A percentile compares a stretch with the other conserved stretches of the same genome.
Conservation (phyloP, 1,140 invertebrate genomes). For the Drosophila mojavensis region DNA sequence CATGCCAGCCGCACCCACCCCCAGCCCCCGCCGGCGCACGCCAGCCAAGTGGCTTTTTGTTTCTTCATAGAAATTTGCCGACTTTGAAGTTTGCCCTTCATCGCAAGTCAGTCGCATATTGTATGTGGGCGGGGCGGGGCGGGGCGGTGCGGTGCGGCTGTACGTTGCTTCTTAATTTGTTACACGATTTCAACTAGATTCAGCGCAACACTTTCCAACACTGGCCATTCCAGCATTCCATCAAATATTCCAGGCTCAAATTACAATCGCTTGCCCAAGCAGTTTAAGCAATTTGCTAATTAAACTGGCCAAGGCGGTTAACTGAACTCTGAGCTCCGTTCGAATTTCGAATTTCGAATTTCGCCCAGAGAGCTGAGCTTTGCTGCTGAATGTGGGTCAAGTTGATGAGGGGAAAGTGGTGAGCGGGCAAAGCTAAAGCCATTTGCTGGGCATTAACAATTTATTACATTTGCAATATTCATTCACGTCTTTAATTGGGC, state of each 20-base stretch:
- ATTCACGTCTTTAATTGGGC: no score
- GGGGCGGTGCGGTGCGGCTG: no score
- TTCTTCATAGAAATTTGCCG: constrained; percentile 31
- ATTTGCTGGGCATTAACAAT: no score
- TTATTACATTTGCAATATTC: no score
- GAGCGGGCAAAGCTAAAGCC: no score
- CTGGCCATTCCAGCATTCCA: not conserved
- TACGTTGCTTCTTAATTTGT: constrained; percentile 4
- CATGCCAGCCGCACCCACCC: not conserved
- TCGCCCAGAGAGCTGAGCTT: no score
- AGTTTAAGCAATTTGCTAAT: constrained; percentile 5
- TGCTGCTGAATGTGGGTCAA: no score
- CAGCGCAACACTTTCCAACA: constrained; percentile 3
- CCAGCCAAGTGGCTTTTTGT: constrained; percentile 33
- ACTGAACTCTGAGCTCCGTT: not conserved
- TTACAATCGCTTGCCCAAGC: not conserved
- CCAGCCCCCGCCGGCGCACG: no score
- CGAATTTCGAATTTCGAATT: no score
- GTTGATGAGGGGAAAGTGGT: no score
- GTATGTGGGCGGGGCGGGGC: not conserved
- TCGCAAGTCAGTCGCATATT: constrained; percentile 7
- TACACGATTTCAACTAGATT: constrained; percentile 8
- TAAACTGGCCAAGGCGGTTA: not conserved
- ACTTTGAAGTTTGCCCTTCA: constrained; percentile 21
- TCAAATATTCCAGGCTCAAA: not conserved